phyloP scores from a whole-genome alignment of 1,140 invertebrate genomes.

The Aphidius gifuensis region DNA sequence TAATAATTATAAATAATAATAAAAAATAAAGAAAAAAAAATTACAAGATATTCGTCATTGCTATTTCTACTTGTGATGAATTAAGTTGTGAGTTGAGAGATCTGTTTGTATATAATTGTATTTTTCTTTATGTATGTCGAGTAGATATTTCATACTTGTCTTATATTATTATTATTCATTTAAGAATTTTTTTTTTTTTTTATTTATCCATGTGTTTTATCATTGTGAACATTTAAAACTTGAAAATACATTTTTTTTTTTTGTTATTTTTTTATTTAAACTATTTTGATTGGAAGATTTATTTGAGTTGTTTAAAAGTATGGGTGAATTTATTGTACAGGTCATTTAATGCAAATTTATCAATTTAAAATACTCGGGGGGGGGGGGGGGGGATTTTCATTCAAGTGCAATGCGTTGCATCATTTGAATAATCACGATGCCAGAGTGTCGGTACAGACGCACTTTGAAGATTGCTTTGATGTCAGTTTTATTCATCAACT shows the following conservation, averaged over 20 bases:
- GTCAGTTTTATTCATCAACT: too few relatives aligned
- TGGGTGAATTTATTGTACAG: slow-evolving; percentile 23
- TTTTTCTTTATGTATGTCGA: too few relatives aligned
- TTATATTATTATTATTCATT: too few relatives aligned
- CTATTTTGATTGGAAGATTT: not conserved
- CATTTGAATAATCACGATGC: not conserved
- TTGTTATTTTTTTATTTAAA: not conserved
- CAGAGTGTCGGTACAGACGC: too few relatives aligned
- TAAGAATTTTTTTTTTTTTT: too few relatives aligned
- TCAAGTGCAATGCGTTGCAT: slow-evolving; percentile 39
- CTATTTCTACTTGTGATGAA: not conserved
- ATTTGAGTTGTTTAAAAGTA: not conserved
- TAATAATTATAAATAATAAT: not conserved
- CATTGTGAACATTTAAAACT: too few relatives aligned
- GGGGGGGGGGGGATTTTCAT: slow-evolving; percentile 21
- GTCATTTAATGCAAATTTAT: slow-evolving; percentile 50
- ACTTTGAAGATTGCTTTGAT: too few relatives aligned
- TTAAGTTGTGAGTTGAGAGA: too few relatives aligned
- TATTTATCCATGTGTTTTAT: too few relatives aligned
- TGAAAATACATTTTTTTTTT: too few relatives aligned
- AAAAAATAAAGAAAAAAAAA: slow-evolving; percentile 3
- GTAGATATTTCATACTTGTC: not conserved
- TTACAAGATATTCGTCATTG: slow-evolving; percentile 10
- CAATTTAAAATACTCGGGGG: slow-evolving; percentile 42
- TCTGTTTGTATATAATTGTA: too few relatives aligned